Base-by-base conservation (phyloP, 2,888 invertebrate species). In the Drosophila hawaiiensis region DNA sequence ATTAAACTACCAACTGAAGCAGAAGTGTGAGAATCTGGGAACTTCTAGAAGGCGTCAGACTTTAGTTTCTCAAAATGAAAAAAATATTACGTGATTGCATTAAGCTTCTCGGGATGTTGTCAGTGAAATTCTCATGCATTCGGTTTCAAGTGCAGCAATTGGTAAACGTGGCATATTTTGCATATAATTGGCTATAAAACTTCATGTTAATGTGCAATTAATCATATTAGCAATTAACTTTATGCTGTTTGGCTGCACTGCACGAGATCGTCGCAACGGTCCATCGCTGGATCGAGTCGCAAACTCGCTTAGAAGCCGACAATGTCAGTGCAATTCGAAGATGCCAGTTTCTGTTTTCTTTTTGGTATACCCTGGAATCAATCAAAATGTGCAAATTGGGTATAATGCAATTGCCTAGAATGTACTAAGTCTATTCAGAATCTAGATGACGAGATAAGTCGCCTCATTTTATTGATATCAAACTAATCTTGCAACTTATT, bases 181-280 rank as follows among this genome's bases (percentile, higher is more conserved):
- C 80, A 78, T 88, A 91, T 92, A 91, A 92, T 91, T 92, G 92
- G 89, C 91, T 78, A 92, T 91, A 92, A 91, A 91, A 91, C 92
- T 90, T 91, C 91, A 91, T 92, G 92, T 92, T 91, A 91, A 92
- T 90, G 91, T 90, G 87, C 92, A 91, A 91, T 91, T 92, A 91
- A 92, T 91, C 91, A 92, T 90, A 92, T 91, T 91, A 86, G 89
- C 91, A 91, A 91, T 91, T 91, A 91, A 91, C 91, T 87, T 87
- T 80, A 81, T 86, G 91, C 85, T 87, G 91, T 87, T 91, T 78
- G 83, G 67, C 71, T 73, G 78, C 82, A 61, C 91, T 84, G 91
- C 91, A 92, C 91, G 91, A 91, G 83, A 91, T 91, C 91, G 76
- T 71, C 56, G 73, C 39, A 28, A n/a, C 25, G 22, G 37, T 28